Evolutionary conservation across 1,140 invertebrate species (phyloP), one percentile per base, ranked within the genome.

Genomic region (Drosophila truncata): DNA sequence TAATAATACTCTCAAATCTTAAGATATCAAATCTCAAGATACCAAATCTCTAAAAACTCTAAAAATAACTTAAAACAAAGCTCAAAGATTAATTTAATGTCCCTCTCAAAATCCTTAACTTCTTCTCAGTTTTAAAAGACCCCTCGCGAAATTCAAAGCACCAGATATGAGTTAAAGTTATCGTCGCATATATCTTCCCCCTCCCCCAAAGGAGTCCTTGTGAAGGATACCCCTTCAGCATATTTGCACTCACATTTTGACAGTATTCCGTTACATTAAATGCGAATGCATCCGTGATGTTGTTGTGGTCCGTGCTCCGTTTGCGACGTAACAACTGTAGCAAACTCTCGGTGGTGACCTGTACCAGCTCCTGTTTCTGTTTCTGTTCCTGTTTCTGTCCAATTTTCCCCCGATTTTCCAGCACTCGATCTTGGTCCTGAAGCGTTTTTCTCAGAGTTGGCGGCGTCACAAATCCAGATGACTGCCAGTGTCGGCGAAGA

Each of bases 181-280:
- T 64, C 11, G 33, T 41, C 55, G 25, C 27, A 61, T 64, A 37
- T 18, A 33, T 64, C 57, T 42, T 10, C 20, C 16, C 27, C 35
- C 20, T 5, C n/a, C 50, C 52, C 47, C 16, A 49, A 25, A 23
- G 35, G 23, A 25, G 44, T 25, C 47, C 3, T 18, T 27, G 44
- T 16, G 14, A 37, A 29, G 62, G 59, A 64, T 37, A 64, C 25
- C 25, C 33, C 18, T 13, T 13, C 44, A 25, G n/a, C 20, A 47
- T 25, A 47, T n/a, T 54, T 49, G 25, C 27, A 44, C 88, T 91
- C 74, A 91, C 88, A 57, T 91, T 91, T 71, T 91, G 78, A 80
- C 88, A 91, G 52, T 80, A 82, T 60, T 91, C 83, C 66, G 88
- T 91, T 35, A 91, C 63, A 61, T 91, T 91, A 75, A 91, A 91